Conservation (phyloP, 1,140 invertebrate species). For the Himalopsyche phryganea region DNA sequence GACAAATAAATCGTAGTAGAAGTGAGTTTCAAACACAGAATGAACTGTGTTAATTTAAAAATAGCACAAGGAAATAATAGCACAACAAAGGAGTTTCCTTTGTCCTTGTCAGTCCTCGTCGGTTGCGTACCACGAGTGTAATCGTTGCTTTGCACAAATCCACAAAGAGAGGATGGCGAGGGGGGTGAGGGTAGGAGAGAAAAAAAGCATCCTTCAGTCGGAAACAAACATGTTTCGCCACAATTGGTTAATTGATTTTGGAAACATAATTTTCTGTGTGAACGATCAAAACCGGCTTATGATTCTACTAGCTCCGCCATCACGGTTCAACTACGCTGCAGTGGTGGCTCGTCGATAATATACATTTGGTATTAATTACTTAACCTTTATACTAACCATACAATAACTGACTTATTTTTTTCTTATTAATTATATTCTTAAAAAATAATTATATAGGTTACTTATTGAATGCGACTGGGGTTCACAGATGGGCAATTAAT, state of each 20-base stretch:
- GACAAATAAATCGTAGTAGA: too few relatives aligned
- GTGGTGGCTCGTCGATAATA: neutral
- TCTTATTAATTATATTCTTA: too few relatives aligned
- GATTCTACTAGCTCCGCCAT: constrained; percentile 8
- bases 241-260: constrained; percentile 34
- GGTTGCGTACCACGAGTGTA: constrained; percentile 8
- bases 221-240: constrained; percentile 21
- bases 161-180: neutral
- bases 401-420: too few relatives aligned
- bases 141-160: neutral
- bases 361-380: too few relatives aligned
- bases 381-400: too few relatives aligned
- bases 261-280: constrained; percentile 35
- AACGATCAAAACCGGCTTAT: constrained; percentile 28
- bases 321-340: constrained; percentile 7
- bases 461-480: too few relatives aligned
- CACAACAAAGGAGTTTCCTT: constrained; percentile 12
- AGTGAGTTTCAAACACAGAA: too few relatives aligned
- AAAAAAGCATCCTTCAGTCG: constrained; percentile 23
- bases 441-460: too few relatives aligned
- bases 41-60: too few relatives aligned
- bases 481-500: too few relatives aligned
- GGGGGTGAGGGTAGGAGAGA: constrained; percentile 16
- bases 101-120: constrained; percentile 16
- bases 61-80: too few relatives aligned